These are phyloP conservation scores for Halcyon leucocephala DNA, from an alignment of 2,797 vertebrate species.

Conservation along the genomic window DNA sequence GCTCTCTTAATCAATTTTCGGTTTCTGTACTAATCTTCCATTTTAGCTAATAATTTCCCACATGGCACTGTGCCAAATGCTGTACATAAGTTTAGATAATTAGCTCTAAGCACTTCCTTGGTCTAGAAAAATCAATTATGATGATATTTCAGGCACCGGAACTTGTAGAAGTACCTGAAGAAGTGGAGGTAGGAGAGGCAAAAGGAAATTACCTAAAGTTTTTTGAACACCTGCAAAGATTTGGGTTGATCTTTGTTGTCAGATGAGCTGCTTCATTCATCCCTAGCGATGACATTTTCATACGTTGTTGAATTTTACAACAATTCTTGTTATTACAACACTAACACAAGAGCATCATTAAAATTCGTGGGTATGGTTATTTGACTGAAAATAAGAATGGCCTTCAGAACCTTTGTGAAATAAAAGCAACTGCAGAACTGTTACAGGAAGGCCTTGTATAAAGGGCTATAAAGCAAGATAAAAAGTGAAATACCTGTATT, in stretches of 20 bases:
- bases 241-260: not conserved
- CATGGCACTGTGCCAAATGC: slow-evolving; percentile 4
- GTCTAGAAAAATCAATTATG: slow-evolving; percentile 47
- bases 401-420: slow-evolving; percentile 40
- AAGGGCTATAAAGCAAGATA: slow-evolving; percentile 56
- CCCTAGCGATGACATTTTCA: slow-evolving; percentile 47
- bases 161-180: slow-evolving; percentile 6
- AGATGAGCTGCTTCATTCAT: slow-evolving; percentile 36
- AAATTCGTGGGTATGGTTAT: not conserved
- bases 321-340: slow-evolving; percentile 9
- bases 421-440: not conserved
- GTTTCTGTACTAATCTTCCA: not conserved
- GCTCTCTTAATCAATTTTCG: not conserved
- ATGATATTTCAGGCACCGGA: slow-evolving; percentile 2
- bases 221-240: slow-evolving; percentile 15
- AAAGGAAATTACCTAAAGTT: not conserved
- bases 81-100: slow-evolving; percentile 35
- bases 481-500: not conserved
- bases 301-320: slow-evolving; percentile 60
- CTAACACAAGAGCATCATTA: slow-evolving; percentile 25
- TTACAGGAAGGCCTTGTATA: slow-evolving; percentile 14
- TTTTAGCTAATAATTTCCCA: slow-evolving; percentile 31
- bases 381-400: slow-evolving; percentile 51
- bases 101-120: slow-evolving; percentile 45
- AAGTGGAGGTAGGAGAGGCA: not conserved